phyloP scores from a whole-genome alignment of 2,113 vertebrate genomes.

The Phalacrocorax carbo region DNA sequence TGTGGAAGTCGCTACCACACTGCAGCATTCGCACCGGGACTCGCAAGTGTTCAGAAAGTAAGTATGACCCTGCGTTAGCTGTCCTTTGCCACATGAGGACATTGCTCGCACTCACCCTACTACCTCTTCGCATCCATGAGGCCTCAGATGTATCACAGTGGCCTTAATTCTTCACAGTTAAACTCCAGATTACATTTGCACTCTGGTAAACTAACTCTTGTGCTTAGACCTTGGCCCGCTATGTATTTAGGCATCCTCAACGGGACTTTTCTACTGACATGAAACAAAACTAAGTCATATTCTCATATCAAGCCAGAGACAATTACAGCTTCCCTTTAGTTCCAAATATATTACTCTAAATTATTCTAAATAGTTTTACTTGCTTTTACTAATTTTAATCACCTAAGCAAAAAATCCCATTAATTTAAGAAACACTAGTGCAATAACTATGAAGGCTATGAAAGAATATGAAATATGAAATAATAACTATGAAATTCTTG shows the following conservation, averaged over 20 bases:
- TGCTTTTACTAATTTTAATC: neutral
- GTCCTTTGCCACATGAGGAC: accelerated
- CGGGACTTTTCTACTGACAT: neutral
- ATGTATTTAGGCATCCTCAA: neutral
- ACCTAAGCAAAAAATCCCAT: neutral
- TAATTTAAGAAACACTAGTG: neutral
- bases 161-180: neutral
- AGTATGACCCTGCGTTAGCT: accelerated
- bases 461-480: too few relatives aligned
- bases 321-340: neutral
- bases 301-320: neutral
- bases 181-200: neutral
- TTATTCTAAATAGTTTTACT: neutral
- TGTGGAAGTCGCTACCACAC: accelerated
- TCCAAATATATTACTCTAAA: neutral
- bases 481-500: too few relatives aligned
- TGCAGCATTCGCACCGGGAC: accelerated
- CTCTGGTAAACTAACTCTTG: accelerated
- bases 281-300: neutral
- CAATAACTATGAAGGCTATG: neutral
- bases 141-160: neutral
- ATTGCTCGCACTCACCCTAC: accelerated
- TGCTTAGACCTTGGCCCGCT: neutral
- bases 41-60: accelerated
- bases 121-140: neutral